Base-by-base conservation (phyloP, 2,888 invertebrate species). In the Iselma pallidipennis region DNA sequence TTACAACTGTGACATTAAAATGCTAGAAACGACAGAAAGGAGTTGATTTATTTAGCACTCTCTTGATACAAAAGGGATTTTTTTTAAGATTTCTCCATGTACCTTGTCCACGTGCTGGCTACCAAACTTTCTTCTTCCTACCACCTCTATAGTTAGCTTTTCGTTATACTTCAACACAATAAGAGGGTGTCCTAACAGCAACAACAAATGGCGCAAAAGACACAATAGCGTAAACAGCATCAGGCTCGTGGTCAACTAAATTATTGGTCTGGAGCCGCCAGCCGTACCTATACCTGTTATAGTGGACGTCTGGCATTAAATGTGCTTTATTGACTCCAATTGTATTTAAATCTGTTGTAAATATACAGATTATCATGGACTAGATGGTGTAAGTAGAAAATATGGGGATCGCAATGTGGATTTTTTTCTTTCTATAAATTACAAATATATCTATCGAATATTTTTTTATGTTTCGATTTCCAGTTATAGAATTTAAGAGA, bases 301-400 rank as follows among this genome's bases (percentile, higher is more conserved):
- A 58, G 56, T 61, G 66, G 66, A 60, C 55, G 59, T 61, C 63
- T 71, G 71, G 67, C 74, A 71, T 66, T 74, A 74, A 73, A 72
- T 61, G 73, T 74, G 69, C 69, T 74, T 74, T 74, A 73, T 74
- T 65, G 71, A 67, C 69, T 66, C 59, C 65, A 61, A 65, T 68
- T 70, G 71, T 70, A 60, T 68, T 69, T 63, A 70, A 68, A 69
- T 70, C 71, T 66, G 73, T 66, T 73, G 72, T 73, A 73, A 73
- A 73, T 73, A 68, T 68, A 61, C 70, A 66, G 73, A 73, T 73
- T 73, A 73, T 71, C 67, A 66, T 62, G 55, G 57, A 28, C 33
- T 31, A 63, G 65, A 42, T 57, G 60, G 55, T 59, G 59, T 65
- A 63, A 66, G 65, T 55, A 59, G 66, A 65, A 67, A 66, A 69